A percentile compares a stretch with the other conserved stretches of the same genome.
phyloP scores from a whole-genome alignment of 1,140 invertebrate species.

The fruit fly (Drosophila melanogaster) region DNA sequence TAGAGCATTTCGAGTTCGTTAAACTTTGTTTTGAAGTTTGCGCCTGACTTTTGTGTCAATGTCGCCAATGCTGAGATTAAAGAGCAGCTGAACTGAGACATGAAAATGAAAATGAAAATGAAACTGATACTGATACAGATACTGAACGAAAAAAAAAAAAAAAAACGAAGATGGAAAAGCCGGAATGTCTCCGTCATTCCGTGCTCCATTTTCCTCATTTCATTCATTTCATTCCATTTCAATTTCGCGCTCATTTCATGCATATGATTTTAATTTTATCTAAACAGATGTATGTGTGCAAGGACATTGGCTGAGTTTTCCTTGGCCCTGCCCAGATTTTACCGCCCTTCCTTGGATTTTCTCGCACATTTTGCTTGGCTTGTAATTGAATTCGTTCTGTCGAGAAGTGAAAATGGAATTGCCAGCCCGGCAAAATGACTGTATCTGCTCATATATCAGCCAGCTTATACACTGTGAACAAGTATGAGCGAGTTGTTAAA shows the following conservation, averaged over 20 bases:
- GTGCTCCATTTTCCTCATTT: slow-evolving; percentile 29
- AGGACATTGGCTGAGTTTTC: slow-evolving; percentile 2
- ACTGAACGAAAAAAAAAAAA: slow-evolving; percentile 9
- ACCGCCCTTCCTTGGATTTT: slow-evolving; percentile 8
- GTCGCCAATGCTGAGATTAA: slow-evolving; percentile 6
- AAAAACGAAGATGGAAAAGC: slow-evolving; percentile 16
- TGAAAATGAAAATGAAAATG: not conserved
- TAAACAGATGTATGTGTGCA: slow-evolving; percentile 45
- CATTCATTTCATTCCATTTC: slow-evolving; percentile 81
- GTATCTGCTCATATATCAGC: slow-evolving; percentile 35
- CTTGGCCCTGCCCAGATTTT: slow-evolving; percentile 13
- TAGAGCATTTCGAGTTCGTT: slow-evolving; percentile 34
- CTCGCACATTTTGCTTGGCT: slow-evolving; percentile 56
- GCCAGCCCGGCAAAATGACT: slow-evolving; percentile 45
- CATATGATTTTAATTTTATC: slow-evolving; percentile 81
- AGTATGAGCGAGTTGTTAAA: not conserved
- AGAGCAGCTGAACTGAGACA: slow-evolving; percentile 8
- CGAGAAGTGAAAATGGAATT: slow-evolving; percentile 58
- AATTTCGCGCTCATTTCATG: slow-evolving; percentile 81
- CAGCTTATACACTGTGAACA: slow-evolving; percentile 2
- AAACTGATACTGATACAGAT: slow-evolving; percentile 5
- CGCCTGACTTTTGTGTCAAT: slow-evolving; percentile 10
- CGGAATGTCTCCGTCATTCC: slow-evolving; percentile 13
- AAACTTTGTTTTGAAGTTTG: slow-evolving; percentile 15
- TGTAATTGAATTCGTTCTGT: slow-evolving; percentile 72